These are phyloP conservation scores for Xestia c-nigrum DNA, from an alignment of 2,888 invertebrate genomes.

Conservation along the genomic window DNA sequence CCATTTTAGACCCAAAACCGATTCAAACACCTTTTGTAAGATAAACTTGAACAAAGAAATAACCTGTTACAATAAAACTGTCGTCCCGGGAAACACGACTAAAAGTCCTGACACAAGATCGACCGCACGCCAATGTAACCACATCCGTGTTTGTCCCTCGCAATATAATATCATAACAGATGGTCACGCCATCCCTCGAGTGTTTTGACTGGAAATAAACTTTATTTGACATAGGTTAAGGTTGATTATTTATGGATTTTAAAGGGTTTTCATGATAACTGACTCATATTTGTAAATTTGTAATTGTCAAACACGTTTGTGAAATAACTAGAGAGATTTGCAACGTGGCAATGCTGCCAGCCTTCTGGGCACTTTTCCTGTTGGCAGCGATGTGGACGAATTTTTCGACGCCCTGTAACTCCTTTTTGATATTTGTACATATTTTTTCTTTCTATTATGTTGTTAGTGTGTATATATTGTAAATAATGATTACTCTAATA, in stretches of 20 bases:
- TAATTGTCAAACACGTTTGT: no score
- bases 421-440: no score
- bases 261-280: background rate
- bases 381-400: no score
- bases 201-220: slow-evolving; percentile 7
- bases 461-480: no score
- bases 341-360: no score
- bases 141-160: slow-evolving; percentile 52
- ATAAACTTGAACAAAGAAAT: slow-evolving; percentile 20
- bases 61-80: slow-evolving; percentile 30
- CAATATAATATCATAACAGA: slow-evolving; percentile 57
- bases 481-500: no score
- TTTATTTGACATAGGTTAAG: slow-evolving; percentile 5
- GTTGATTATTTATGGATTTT: slow-evolving; percentile 4
- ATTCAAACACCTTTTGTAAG: background rate
- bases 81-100: slow-evolving; percentile 28
- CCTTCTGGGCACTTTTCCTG: no score
- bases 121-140: slow-evolving; percentile 43
- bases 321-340: no score
- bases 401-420: no score
- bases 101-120: slow-evolving; percentile 46
- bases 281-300: background rate
- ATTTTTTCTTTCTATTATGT: no score
- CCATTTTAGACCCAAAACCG: background rate
- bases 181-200: slow-evolving; percentile 36